These are phyloP conservation scores for Tryphoninae sp. DNA, from an alignment of 2,888 invertebrate genomes.

Conservation along the genomic window DNA sequence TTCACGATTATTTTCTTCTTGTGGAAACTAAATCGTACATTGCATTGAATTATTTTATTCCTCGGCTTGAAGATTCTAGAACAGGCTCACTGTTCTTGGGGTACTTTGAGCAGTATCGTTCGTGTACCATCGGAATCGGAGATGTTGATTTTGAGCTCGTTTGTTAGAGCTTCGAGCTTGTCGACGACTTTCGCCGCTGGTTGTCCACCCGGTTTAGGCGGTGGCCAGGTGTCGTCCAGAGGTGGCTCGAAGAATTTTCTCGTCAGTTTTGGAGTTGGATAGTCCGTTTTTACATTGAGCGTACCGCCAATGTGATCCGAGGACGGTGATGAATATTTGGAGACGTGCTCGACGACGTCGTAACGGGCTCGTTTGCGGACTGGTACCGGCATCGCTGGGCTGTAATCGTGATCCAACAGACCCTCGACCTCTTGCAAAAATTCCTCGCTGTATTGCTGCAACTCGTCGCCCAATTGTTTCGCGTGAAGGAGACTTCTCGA, in stretches of 20 bases:
- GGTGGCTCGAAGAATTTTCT: slow-evolving; percentile 83
- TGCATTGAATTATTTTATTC: slow-evolving; percentile 1
- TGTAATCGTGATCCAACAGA: slow-evolving; percentile 78
- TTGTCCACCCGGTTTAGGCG: slow-evolving; percentile 79
- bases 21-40: slow-evolving; percentile 35
- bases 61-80: neutral
- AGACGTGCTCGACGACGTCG: slow-evolving; percentile 70
- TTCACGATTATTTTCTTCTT: neutral
- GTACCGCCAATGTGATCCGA: slow-evolving; percentile 72
- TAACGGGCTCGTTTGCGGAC: slow-evolving; percentile 75
- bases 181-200: slow-evolving; percentile 69
- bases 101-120: slow-evolving; percentile 78
- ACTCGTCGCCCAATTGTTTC: slow-evolving; percentile 76
- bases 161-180: slow-evolving; percentile 75
- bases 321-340: slow-evolving; percentile 66
- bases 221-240: slow-evolving; percentile 85
- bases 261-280: slow-evolving; percentile 60
- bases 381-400: slow-evolving; percentile 74
- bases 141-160: slow-evolving; percentile 79
- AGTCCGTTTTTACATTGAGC: slow-evolving; percentile 65
- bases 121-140: slow-evolving; percentile 77
- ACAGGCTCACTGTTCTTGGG: slow-evolving; percentile 73
- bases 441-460: slow-evolving; percentile 78
- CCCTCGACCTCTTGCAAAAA: slow-evolving; percentile 78
- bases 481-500: slow-evolving; percentile 78